Base-by-base conservation (phyloP, 1,140 invertebrate species). In the Papilio helenus region DNA sequence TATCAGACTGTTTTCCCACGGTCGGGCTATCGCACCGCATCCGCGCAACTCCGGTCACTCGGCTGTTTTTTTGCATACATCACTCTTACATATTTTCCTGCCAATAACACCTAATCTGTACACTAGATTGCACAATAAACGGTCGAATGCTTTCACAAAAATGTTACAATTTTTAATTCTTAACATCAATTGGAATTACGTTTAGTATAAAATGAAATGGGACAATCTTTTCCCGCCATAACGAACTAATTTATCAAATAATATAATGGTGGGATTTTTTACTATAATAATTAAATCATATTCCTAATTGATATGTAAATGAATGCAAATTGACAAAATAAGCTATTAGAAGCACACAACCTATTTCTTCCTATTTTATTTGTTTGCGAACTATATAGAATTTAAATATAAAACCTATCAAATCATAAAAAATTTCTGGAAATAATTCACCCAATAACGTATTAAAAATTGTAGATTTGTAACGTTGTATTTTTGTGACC, bases 1-100 rank as follows among this genome's bases (percentile, higher is more conserved):
- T 74, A 74, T 74, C 72, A 49, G 44, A 42, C 12, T 49, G 44
- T 44, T 74, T 74, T 74, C 72, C 72, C 72, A 74, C 72, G 72
- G 72, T 74, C 72, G 20, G 74, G 74, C 55, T 78, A 78, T 78
- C 72, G 72, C 23, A 23, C 39, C 39, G 42, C 20, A 74, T 74
- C 72, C 72, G 72, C 72, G 44, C n/a, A 1, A 20, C 51, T 49
- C 46, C 72, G 68, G 71, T 44, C 34, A 18, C 18, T 72, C 58
- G 29, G n/a, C 39, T n/a, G 12, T 46, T 42, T 49, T 73, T 74
- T 72, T 72, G 44, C 72, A 74, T 74, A 42, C 44, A 72, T 44
- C 34, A 23, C 44, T 26, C 12, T 44, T 49, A 46, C 72, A 49
- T 20, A n/a, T 74, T 29, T 68, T 68, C 26, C 61, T 68, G 61